Evolutionary conservation across 2,888 invertebrate genomes (phyloP).

Genomic region (Chaetogeoica ovagalla): DNA sequence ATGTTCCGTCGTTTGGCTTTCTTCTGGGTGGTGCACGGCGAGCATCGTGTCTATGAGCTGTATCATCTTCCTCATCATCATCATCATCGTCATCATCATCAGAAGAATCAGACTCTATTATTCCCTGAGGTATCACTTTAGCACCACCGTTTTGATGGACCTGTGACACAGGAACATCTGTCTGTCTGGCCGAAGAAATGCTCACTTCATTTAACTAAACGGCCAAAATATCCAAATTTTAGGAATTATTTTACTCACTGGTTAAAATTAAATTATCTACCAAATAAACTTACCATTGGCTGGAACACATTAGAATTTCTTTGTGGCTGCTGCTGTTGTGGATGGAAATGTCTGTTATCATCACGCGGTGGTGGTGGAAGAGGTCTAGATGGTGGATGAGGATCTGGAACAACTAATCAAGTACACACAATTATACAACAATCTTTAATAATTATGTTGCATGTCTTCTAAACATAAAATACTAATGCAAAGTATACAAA

Average conservation of each 20-base stretch:
- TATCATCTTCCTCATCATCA: slow-evolving; percentile 59
- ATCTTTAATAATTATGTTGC: too few relatives aligned
- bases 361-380: slow-evolving; percentile 81
- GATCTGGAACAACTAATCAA: slow-evolving; percentile 77
- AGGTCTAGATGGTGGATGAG: slow-evolving; percentile 79
- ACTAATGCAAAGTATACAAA: too few relatives aligned
- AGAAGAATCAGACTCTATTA: slow-evolving; percentile 59
- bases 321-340: slow-evolving; percentile 68
- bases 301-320: slow-evolving; percentile 85
- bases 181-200: slow-evolving; percentile 60
- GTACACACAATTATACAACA: neutral
- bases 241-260: slow-evolving; percentile 55
- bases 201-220: slow-evolving; percentile 94
- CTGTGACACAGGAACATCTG: slow-evolving; percentile 43
- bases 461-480: too few relatives aligned
- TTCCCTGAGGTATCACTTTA: slow-evolving; percentile 54
- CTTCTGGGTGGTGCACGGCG: slow-evolving; percentile 53
- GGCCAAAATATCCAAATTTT: slow-evolving; percentile 96
- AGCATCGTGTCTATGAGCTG: slow-evolving; percentile 55
- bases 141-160: slow-evolving; percentile 52
- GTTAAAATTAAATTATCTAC: slow-evolving; percentile 12
- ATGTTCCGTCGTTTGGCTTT: slow-evolving; percentile 84
- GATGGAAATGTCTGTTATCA: slow-evolving; percentile 59
- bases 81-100: slow-evolving; percentile 74
- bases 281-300: slow-evolving; percentile 70